A percentile compares a stretch with the other conserved stretches of the same genome.
These are phyloP conservation scores for Trilocha varians DNA, from an alignment of 2,888 invertebrate genomes.

Conservation along the genomic window DNA sequence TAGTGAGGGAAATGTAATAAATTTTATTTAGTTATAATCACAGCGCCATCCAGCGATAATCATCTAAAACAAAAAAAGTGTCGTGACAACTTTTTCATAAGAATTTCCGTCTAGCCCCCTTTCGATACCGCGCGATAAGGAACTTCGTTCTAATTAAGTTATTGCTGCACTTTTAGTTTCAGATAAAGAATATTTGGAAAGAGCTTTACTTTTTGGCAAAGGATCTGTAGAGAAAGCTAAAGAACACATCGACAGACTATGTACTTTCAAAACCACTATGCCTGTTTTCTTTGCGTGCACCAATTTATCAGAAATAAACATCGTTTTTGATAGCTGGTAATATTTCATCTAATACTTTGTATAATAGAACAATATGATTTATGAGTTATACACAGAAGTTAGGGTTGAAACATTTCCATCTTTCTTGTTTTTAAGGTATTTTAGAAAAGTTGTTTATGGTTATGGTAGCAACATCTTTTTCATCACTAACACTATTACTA, in stretches of 20 bases:
- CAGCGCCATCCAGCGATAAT: too few relatives aligned
- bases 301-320: constrained; percentile 4
- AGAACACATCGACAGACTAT: constrained; percentile 28
- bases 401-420: too few relatives aligned
- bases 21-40: too few relatives aligned
- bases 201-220: constrained; percentile 20
- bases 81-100: too few relatives aligned
- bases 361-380: neutral
- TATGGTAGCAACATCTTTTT: too few relatives aligned
- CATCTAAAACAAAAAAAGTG: too few relatives aligned
- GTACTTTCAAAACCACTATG: constrained; percentile 26
- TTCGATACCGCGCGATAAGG: too few relatives aligned
- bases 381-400: neutral
- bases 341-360: neutral
- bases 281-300: constrained; percentile 18
- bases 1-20: too few relatives aligned
- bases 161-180: constrained; percentile 4
- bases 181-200: constrained; percentile 22
- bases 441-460: too few relatives aligned
- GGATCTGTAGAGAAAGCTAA: constrained; percentile 30
- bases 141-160: neutral
- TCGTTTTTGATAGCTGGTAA: neutral
- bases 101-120: too few relatives aligned
- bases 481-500: too few relatives aligned
- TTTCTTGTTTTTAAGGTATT: too few relatives aligned